Percentiles rank a stretch among this genome's conserved stretches.
These are phyloP conservation scores for Cheilosia vernalis DNA, from an alignment of 2,888 invertebrate genomes.

Conservation along the genomic window DNA sequence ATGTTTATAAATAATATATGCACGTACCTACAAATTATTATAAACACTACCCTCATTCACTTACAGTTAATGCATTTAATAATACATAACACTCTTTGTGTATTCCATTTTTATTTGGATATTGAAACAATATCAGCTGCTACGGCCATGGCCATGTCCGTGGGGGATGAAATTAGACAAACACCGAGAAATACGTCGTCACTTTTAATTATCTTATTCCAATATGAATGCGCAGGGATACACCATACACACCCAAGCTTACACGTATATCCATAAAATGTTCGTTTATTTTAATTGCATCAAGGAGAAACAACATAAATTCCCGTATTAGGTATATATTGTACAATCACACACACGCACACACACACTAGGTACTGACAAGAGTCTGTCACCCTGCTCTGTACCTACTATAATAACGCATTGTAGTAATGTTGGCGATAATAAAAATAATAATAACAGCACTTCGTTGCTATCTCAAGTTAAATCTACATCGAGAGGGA, in stretches of 20 bases:
- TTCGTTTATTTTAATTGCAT: constrained; percentile 71
- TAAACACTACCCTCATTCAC: background rate
- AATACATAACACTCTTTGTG: background rate
- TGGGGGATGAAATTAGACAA: constrained; percentile 9
- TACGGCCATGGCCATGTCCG: background rate
- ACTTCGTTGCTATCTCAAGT: constrained; percentile 67
- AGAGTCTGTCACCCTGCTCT: constrained; percentile 17
- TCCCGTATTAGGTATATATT: constrained; percentile 46
- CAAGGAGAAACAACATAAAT: constrained; percentile 54
- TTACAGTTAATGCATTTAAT: background rate
- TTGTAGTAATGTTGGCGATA: constrained; percentile 68
- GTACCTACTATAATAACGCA: constrained; percentile 31
- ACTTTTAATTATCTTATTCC: constrained; percentile 54
- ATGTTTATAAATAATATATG: background rate
- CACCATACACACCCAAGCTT: constrained; percentile 8
- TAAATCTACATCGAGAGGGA: constrained; percentile 53
- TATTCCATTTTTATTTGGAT: constrained; percentile 9
- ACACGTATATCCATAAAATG: constrained; percentile 51
- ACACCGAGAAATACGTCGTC: constrained; percentile 44
- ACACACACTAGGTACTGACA: constrained; percentile 11
- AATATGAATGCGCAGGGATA: constrained; percentile 7
- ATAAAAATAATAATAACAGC: constrained; percentile 73
- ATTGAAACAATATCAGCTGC: constrained; percentile 14
- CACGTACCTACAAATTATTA: background rate
- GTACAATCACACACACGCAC: too few species aligned